A percentile compares a stretch with the other conserved stretches of the same genome.
These are phyloP conservation scores for Actinia tenebrosa DNA, from an alignment of 64 coral and sea anemone species.

Conservation along the genomic window DNA sequence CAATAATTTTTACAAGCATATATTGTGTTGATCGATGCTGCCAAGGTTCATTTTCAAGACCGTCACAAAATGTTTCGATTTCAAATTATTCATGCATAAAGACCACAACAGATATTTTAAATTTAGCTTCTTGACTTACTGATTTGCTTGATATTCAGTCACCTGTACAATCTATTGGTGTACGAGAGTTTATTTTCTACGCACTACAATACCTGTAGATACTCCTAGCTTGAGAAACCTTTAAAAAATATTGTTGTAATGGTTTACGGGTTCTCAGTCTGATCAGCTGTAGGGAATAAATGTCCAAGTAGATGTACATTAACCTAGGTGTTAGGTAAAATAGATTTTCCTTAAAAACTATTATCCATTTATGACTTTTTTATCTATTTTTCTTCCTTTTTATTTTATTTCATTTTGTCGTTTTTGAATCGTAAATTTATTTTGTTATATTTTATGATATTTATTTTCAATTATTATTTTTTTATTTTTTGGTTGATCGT, in stretches of 20 bases:
- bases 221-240: background rate
- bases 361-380: background rate
- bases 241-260: no score
- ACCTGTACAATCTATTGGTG: background rate
- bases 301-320: background rate
- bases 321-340: background rate
- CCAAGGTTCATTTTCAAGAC: background rate
- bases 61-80: slow-evolving; percentile 3
- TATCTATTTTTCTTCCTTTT: background rate
- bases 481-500: no score
- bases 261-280: background rate
- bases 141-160: background rate
- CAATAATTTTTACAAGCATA: background rate
- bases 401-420: background rate
- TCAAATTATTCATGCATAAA: slow-evolving; percentile 8
- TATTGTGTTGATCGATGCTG: background rate
- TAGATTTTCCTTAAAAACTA: background rate
- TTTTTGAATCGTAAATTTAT: background rate
- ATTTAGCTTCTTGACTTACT: background rate
- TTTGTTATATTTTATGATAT: background rate
- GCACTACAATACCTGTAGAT: background rate
- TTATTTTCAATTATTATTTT: background rate
- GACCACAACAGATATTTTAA: background rate
- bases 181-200: background rate
- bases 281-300: background rate